A percentile compares a stretch with the other conserved stretches of the same genome.
Conservation (phyloP, 2,113 vertebrate species). For the Thymallus thymallus region DNA sequence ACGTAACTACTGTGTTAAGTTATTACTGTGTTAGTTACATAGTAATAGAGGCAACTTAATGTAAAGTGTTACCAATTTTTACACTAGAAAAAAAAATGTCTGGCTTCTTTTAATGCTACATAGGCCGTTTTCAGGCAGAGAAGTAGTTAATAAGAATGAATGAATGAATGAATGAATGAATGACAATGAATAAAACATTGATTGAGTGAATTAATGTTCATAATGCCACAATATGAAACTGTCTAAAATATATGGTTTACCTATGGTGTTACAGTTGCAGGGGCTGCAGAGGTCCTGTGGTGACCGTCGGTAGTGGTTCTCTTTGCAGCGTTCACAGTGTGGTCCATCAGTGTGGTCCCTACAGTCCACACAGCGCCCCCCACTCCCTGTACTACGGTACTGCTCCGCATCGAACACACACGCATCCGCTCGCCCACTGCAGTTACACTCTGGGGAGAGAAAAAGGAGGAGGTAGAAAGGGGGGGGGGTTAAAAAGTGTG, state of each 20-base stretch:
- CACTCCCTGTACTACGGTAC: constrained; percentile 82
- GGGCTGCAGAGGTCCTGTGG: constrained; percentile 70
- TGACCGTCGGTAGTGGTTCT: constrained; percentile 75
- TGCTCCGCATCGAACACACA: constrained; percentile 84
- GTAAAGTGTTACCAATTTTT: too few species aligned
- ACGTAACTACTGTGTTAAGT: too few species aligned
- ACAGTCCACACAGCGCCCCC: constrained; percentile 84
- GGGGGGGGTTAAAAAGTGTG: too few species aligned
- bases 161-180: too few species aligned
- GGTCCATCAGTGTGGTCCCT: constrained; percentile 82
- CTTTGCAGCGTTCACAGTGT: constrained; percentile 80
- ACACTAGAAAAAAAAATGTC: too few species aligned
- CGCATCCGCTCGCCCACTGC: constrained; percentile 79
- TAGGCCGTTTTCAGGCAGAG: background rate
- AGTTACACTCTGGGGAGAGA: constrained; percentile 81
- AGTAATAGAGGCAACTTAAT: too few species aligned
- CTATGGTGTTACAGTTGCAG: constrained; percentile 83
- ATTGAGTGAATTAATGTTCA: background rate
- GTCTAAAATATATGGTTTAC: constrained; percentile 45
- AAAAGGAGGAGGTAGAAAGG: too few species aligned
- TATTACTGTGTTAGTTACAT: too few species aligned
- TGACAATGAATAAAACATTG: background rate
- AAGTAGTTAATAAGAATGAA: too few species aligned
- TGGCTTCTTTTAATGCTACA: too few species aligned
- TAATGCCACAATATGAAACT: background rate